Evolutionary conservation across 2,888 invertebrate species (phyloP).

Genomic region (Phytoseiulus persimilis): DNA sequence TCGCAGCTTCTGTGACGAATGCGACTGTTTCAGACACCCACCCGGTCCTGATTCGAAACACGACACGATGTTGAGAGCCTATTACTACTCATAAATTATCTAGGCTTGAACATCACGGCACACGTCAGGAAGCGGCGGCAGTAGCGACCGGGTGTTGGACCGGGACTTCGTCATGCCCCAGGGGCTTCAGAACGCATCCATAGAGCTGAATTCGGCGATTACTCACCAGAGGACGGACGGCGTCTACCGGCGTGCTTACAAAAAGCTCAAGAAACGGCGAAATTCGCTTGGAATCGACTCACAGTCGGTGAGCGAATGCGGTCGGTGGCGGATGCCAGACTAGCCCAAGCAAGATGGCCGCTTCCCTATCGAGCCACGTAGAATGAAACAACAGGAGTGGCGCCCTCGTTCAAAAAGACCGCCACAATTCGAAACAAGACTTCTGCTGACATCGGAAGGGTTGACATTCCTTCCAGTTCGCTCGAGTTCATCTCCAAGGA

Average conservation of each 20-base stretch:
- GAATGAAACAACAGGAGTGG: conserved; percentile 22
- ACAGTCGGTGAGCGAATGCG: neutral
- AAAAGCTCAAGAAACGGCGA: neutral
- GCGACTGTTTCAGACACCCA: neutral
- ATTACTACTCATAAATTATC: neutral
- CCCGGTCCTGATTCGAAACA: neutral
- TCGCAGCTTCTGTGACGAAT: neutral
- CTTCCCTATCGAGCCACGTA: conserved; percentile 35
- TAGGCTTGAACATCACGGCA: neutral
- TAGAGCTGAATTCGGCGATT: neutral
- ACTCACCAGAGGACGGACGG: conserved; percentile 5
- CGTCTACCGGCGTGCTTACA: neutral
- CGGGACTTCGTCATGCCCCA: neutral
- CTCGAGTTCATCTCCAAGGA: too few species aligned
- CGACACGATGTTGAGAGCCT: neutral
- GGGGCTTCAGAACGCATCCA: neutral
- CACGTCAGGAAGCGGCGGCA: neutral
- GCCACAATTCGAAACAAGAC: neutral
- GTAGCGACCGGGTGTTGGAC: neutral
- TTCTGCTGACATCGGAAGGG: too few species aligned
- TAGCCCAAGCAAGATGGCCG: conserved; percentile 34
- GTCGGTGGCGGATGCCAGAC: neutral
- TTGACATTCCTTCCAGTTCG: too few species aligned
- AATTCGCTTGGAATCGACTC: neutral
- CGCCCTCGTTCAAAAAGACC: conserved; percentile 19